Conservation (phyloP, 1,140 invertebrate species). For the Andrena cerasifolii region DNA sequence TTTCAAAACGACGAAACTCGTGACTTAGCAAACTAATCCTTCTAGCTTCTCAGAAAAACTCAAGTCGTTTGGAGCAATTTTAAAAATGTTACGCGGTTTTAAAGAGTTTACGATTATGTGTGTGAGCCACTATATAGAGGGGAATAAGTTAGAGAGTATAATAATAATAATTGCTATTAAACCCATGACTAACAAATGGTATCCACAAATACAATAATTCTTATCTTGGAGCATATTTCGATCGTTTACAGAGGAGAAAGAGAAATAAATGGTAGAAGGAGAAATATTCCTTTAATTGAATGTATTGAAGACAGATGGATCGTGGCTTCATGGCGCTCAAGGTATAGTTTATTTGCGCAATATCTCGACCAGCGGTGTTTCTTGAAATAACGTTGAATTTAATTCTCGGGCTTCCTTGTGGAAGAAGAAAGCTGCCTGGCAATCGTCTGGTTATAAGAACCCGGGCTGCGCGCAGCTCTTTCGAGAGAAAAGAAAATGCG, state of each 20-base stretch:
- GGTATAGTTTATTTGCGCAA: not conserved
- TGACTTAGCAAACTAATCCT: no score
- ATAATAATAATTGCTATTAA: no score
- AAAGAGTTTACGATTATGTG: no score
- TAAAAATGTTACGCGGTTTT: no score
- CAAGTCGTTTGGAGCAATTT: no score
- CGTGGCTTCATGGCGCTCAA: not conserved
- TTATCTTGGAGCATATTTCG: not conserved
- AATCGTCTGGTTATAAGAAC: not conserved
- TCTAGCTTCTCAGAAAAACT: no score
- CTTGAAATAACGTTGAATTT: constrained; percentile 29
- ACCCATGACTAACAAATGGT: no score
- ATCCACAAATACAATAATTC: no score
- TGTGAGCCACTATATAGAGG: no score
- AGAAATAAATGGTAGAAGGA: not conserved
- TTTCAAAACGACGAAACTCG: no score
- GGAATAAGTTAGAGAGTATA: no score
- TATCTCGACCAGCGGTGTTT: constrained; percentile 3
- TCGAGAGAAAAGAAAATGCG: constrained; percentile 38
- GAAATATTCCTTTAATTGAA: not conserved
- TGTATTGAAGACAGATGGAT: not conserved
- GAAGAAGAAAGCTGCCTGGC: not conserved
- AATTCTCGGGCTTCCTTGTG: not conserved
- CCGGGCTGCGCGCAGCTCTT: not conserved
- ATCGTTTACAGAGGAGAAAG: not conserved